phyloP scores from a whole-genome alignment of 1,140 invertebrate species.

The Stegodyphus dumicola region DNA sequence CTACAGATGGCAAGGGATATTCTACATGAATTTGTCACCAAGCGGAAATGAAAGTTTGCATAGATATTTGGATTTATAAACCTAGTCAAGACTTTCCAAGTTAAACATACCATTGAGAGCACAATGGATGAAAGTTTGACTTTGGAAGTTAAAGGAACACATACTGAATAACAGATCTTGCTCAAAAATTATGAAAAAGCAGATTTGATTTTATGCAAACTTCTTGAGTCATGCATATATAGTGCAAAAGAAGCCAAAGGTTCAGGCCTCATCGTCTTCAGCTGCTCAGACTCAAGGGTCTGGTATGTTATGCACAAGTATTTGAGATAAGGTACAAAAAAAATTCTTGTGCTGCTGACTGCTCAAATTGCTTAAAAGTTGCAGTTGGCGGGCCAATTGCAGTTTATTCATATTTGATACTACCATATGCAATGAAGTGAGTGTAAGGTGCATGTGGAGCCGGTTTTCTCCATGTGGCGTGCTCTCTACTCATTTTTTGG shows the following conservation, averaged over 20 bases:
- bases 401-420: not conserved
- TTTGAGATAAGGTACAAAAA: not conserved
- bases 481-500: not conserved
- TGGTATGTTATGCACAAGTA: not conserved
- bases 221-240: not conserved
- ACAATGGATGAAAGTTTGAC: slow-evolving; percentile 18
- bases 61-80: slow-evolving; percentile 21
- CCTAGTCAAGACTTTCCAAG: slow-evolving; percentile 46
- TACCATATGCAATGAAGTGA: not conserved
- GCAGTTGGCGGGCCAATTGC: slow-evolving; percentile 50
- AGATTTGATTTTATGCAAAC: too few relatives aligned
- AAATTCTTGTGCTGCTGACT: not conserved
- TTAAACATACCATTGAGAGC: slow-evolving; percentile 17
- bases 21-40: slow-evolving; percentile 89
- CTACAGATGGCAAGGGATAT: slow-evolving; percentile 95
- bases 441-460: not conserved
- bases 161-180: slow-evolving; percentile 10
- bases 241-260: not conserved
- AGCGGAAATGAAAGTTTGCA: slow-evolving; percentile 64
- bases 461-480: slow-evolving; percentile 6
- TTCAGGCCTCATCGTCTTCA: too few relatives aligned
- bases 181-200: slow-evolving; percentile 21
- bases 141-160: slow-evolving; percentile 6
- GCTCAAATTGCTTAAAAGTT: not conserved
- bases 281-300: too few relatives aligned